phyloP scores from a whole-genome alignment of 1,140 invertebrate species.

The Scylla paramamosain region DNA sequence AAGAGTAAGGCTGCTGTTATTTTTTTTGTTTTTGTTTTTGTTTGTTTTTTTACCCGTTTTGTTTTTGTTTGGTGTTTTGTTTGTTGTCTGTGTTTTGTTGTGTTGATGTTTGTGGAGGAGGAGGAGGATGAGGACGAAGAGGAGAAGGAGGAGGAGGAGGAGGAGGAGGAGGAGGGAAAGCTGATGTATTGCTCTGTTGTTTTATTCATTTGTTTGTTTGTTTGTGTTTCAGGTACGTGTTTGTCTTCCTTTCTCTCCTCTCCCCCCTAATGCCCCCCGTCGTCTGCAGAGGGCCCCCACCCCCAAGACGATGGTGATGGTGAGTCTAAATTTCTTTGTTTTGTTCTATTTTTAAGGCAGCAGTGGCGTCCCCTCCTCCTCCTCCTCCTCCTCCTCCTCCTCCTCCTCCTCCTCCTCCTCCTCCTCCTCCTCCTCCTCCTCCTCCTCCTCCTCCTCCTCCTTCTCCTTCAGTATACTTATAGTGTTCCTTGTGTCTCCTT shows the following conservation, averaged over 20 bases:
- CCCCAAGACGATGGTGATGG: background rate
- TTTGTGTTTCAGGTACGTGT: conserved; percentile 4
- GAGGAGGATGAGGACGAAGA: too few species aligned
- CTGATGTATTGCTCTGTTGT: conserved; percentile 10
- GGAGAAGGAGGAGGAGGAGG: too few species aligned
- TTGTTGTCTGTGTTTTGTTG: background rate
- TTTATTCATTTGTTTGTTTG: conserved; percentile 24
- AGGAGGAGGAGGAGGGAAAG: background rate
- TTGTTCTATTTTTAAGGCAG: background rate
- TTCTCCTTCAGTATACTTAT: background rate
- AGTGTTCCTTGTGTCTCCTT: too few species aligned
- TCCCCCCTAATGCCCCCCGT: too few species aligned
- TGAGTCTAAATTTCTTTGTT: conserved; percentile 25
- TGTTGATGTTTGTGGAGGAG: background rate
- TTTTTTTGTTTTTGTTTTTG: too few species aligned
- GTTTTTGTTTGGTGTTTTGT: background rate
- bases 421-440: background rate
- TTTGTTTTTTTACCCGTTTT: background rate
- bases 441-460: background rate
- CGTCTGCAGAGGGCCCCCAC: background rate
- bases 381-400: conserved; percentile 2
- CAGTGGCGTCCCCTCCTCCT: background rate
- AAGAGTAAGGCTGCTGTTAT: too few species aligned
- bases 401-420: background rate
- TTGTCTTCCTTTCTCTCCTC: background rate